These are phyloP conservation scores for Lepas anatifera DNA, from an alignment of 2,888 invertebrate species.

Conservation along the genomic window DNA sequence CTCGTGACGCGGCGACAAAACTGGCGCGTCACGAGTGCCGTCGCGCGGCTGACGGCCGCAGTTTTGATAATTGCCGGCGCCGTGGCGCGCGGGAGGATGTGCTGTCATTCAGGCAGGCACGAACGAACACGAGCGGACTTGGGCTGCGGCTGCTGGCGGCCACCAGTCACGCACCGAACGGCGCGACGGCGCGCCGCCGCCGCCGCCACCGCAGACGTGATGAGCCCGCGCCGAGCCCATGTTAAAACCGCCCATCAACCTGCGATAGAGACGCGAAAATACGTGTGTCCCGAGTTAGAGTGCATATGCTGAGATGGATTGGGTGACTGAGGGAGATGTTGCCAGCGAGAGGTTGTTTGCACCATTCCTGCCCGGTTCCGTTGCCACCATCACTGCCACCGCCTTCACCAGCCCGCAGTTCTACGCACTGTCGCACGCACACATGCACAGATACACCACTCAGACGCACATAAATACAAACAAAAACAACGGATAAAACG, in stretches of 20 bases:
- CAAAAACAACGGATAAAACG: not conserved
- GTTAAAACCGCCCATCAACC: too few relatives aligned
- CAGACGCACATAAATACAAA: constrained; percentile 7
- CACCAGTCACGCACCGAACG: not conserved
- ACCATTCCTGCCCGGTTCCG: too few relatives aligned
- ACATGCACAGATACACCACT: not conserved
- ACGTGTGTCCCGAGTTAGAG: too few relatives aligned
- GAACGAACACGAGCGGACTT: not conserved
- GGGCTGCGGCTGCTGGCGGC: not conserved
- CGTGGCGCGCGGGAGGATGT: constrained; percentile 1
- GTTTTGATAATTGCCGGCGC: constrained; percentile 4
- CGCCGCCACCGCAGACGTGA: not conserved
- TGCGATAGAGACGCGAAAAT: too few relatives aligned
- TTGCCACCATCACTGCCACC: not conserved
- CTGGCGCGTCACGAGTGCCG: constrained; percentile 10
- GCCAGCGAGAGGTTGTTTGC: too few relatives aligned
- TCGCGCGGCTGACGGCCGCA: not conserved
- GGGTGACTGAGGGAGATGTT: too few relatives aligned
- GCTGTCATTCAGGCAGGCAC: constrained; percentile 9
- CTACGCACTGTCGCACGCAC: not conserved
- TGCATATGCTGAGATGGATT: too few relatives aligned
- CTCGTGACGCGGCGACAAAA: constrained; percentile 9
- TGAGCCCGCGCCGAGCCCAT: too few relatives aligned
- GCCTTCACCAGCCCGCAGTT: not conserved
- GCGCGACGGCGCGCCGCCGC: not conserved